These are phyloP conservation scores for Aphaenogaster ashmeadi DNA, from an alignment of 1,140 invertebrate genomes.

Conservation along the genomic window DNA sequence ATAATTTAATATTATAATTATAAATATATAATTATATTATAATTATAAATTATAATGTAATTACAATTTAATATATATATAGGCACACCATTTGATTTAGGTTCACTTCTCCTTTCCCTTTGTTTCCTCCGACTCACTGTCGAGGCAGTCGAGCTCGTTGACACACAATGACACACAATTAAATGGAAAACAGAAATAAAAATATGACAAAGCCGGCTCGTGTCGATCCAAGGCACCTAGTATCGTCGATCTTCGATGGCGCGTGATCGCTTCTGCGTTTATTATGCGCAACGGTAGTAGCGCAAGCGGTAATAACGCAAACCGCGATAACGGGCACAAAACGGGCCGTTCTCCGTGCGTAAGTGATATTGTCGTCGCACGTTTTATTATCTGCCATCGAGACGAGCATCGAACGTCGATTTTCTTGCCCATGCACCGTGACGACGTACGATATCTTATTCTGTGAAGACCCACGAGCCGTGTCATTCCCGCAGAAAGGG, in stretches of 20 bases:
- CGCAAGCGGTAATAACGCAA: constrained; percentile 2
- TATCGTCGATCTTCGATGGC: not conserved
- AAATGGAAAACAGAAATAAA: constrained; percentile 14
- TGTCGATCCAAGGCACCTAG: not conserved
- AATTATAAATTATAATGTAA: no score
- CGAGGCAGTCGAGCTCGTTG: not conserved
- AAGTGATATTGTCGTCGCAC: not conserved
- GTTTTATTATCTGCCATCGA: constrained; percentile 12
- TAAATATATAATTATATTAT: no score
- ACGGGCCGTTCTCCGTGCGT: not conserved
- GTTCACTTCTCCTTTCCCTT: not conserved
- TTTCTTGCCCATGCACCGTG: not conserved
- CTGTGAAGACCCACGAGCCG: not conserved
- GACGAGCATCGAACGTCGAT: not conserved
- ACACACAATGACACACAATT: not conserved
- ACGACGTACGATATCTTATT: constrained; percentile 9
- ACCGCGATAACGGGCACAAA: constrained; percentile 5
- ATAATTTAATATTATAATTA: no score
- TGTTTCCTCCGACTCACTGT: not conserved
- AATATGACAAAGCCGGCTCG: not conserved
- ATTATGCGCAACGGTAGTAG: not conserved
- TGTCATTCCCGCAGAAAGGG: not conserved
- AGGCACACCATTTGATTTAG: not conserved
- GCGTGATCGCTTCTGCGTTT: constrained; percentile 24
- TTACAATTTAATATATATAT: no score